Percentiles rank a stretch among this genome's conserved stretches.
Conservation (phyloP, 2,888 invertebrate species). For the Aphodius sticticus region DNA sequence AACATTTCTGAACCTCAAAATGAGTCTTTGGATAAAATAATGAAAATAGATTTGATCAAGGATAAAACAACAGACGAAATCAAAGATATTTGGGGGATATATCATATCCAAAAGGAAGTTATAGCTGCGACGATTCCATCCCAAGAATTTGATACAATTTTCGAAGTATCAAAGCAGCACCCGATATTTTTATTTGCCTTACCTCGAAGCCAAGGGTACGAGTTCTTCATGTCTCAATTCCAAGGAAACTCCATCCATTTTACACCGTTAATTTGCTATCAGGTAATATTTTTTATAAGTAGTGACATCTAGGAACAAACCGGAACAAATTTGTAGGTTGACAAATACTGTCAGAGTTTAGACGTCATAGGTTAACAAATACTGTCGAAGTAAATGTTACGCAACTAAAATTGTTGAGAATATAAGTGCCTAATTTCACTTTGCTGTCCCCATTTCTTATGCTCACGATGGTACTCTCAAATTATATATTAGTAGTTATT, state of each 20-base stretch:
- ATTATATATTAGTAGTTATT: too few species aligned
- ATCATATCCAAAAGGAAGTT: constrained; percentile 79
- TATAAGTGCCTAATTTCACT: too few species aligned
- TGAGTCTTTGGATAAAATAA: constrained; percentile 70
- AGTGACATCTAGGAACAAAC: neutral
- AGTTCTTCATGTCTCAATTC: constrained; percentile 84
- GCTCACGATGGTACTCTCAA: too few species aligned
- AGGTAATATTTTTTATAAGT: constrained; percentile 61
- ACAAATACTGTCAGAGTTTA: too few species aligned
- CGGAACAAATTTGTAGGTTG: too few species aligned
- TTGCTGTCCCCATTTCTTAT: too few species aligned
- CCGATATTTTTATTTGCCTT: constrained; percentile 82
- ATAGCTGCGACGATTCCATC: constrained; percentile 77
- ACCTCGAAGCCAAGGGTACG: constrained; percentile 84
- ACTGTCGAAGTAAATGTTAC: too few species aligned
- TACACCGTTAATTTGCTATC: constrained; percentile 85
- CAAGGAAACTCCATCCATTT: constrained; percentile 78
- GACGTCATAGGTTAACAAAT: too few species aligned
- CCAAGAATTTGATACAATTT: constrained; percentile 67
- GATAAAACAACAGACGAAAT: constrained; percentile 78
- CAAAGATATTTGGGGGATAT: constrained; percentile 78
- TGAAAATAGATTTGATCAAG: constrained; percentile 78
- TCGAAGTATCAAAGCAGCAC: constrained; percentile 65
- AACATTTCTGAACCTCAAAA: constrained; percentile 59
- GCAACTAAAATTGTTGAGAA: too few species aligned